A percentile compares a stretch with the other conserved stretches of the same genome.
Conservation (phyloP, 2,113 vertebrate species). For the Romanogobio albipinnatus region DNA sequence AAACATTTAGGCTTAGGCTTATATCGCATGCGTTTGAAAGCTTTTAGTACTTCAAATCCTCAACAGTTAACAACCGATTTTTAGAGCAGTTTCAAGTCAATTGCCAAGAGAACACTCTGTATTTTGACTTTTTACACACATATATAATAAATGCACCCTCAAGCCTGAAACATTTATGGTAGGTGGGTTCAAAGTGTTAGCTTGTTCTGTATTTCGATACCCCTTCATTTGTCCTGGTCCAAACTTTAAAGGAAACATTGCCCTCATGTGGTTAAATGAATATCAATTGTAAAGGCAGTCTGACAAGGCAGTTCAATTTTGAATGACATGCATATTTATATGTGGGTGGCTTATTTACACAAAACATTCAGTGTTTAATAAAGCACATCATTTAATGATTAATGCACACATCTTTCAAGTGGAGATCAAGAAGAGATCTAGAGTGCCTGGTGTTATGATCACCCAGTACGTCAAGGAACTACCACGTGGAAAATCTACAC, state of each 20-base stretch:
- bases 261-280: conserved; percentile 27
- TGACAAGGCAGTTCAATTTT: background rate
- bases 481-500: conserved; percentile 80
- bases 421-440: conserved; percentile 77
- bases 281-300: background rate
- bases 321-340: background rate
- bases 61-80: background rate
- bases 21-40: background rate
- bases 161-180: background rate
- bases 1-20: background rate
- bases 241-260: conserved; percentile 2
- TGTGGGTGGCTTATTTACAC: background rate
- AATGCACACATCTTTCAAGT: conserved; percentile 52
- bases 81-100: background rate
- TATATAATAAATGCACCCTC: background rate
- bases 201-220: background rate
- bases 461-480: conserved; percentile 81
- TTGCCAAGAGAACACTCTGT: background rate
- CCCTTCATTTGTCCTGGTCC: background rate
- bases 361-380: background rate
- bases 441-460: conserved; percentile 82
- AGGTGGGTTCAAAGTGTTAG: background rate
- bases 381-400: background rate
- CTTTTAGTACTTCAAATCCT: background rate
- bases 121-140: background rate